Percentiles rank a stretch among this genome's conserved stretches.
phyloP scores from a whole-genome alignment of 2,797 vertebrate species.

The Selene dorsalis region DNA sequence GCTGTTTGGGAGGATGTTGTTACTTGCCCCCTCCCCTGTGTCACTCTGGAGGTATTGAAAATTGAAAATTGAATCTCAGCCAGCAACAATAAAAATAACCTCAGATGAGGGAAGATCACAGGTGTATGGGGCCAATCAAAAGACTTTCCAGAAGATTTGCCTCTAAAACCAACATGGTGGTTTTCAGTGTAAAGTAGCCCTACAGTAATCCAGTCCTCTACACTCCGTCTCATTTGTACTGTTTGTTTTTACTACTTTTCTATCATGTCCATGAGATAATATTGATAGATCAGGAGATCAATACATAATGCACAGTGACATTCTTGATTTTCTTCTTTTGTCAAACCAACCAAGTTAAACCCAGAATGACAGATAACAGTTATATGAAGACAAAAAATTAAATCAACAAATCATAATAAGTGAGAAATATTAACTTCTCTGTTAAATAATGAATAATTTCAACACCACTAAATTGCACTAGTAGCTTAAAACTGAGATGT shows the following conservation, averaged over 20 bases:
- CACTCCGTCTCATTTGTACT: neutral
- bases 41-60: slow-evolving; percentile 8
- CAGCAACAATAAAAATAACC: slow-evolving; percentile 2
- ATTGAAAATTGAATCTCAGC: slow-evolving; percentile 5
- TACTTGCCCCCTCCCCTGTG: neutral
- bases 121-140: too few relatives aligned
- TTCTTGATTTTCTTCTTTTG: too few relatives aligned
- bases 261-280: neutral
- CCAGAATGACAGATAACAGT: too few relatives aligned
- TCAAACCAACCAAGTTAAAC: neutral
- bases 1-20: neutral
- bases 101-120: neutral
- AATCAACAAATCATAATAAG: too few relatives aligned
- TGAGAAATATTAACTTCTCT: too few relatives aligned
- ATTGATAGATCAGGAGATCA: too few relatives aligned
- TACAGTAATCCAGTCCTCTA: neutral
- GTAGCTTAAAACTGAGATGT: too few relatives aligned
- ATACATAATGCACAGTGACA: too few relatives aligned
- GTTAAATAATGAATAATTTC: too few relatives aligned
- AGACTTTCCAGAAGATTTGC: neutral
- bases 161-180: neutral
- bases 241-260: neutral
- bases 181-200: neutral
- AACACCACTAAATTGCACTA: too few relatives aligned
- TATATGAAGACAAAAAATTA: neutral